A percentile compares a stretch with the other conserved stretches of the same genome.
These are phyloP conservation scores for Whitmania pigra DNA, from an alignment of 1,140 invertebrate species.

Conservation along the genomic window DNA sequence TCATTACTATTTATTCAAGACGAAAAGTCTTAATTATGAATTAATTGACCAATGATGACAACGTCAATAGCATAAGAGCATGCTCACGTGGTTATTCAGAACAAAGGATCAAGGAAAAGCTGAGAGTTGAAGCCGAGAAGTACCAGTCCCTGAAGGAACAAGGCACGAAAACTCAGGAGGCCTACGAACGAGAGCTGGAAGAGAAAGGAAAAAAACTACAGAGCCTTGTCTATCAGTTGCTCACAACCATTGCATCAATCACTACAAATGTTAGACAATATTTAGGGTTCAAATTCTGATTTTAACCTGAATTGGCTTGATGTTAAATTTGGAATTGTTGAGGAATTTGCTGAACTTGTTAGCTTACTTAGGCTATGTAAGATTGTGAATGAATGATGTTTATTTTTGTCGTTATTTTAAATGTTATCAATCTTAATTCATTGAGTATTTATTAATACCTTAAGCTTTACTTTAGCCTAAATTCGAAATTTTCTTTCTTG, in stretches of 20 bases:
- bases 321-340: too few species aligned
- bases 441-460: too few species aligned
- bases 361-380: too few species aligned
- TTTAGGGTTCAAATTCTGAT: too few species aligned
- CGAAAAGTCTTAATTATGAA: not conserved
- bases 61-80: not conserved
- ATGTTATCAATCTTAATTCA: too few species aligned
- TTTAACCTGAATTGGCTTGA: too few species aligned
- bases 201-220: not conserved
- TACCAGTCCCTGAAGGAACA: slow-evolving; percentile 6
- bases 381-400: too few species aligned
- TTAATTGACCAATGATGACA: not conserved
- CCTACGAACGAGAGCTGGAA: not conserved
- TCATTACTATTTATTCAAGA: not conserved
- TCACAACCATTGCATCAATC: not conserved
- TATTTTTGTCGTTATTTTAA: too few species aligned
- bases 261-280: not conserved
- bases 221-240: not conserved
- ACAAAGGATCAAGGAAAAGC: not conserved
- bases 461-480: too few species aligned
- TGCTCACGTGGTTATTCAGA: not conserved
- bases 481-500: too few species aligned
- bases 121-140: slow-evolving; percentile 10
- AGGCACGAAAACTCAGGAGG: slow-evolving; percentile 2
- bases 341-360: too few species aligned